These are phyloP conservation scores for Psittacula derbiana DNA, from an alignment of 2,797 vertebrate species.

Conservation along the genomic window DNA sequence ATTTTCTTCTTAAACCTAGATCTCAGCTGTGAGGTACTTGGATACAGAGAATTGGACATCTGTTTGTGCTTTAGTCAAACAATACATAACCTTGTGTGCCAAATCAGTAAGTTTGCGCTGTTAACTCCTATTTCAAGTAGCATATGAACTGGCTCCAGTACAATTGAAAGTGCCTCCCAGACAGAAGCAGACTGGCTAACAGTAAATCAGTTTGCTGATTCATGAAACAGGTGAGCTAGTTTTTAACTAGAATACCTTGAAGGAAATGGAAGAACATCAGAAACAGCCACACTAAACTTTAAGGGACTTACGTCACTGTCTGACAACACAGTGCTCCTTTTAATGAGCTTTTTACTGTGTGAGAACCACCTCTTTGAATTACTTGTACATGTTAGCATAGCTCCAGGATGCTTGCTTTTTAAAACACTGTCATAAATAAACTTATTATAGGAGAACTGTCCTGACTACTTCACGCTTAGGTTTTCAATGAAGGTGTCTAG, in stretches of 20 bases:
- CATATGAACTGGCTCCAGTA: neutral
- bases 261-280: neutral
- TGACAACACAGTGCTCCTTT: neutral
- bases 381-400: neutral
- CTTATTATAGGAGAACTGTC: neutral
- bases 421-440: neutral
- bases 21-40: conserved; percentile 42
- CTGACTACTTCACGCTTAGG: neutral
- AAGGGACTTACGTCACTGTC: neutral
- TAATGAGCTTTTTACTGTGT: neutral
- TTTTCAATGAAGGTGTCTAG: neutral
- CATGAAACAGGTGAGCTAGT: neutral
- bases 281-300: neutral
- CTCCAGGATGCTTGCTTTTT: neutral
- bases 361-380: neutral
- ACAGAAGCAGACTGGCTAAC: neutral
- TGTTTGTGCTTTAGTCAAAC: conserved; percentile 54
- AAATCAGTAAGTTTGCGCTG: conserved; percentile 35
- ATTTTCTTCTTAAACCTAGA: conserved; percentile 48
- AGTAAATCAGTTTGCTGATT: neutral
- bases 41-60: conserved; percentile 28
- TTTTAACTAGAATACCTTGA: neutral
- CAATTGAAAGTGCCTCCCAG: neutral
- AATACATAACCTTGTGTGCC: conserved; percentile 11
- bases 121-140: conserved; percentile 37